Evolutionary conservation across 2,888 invertebrate genomes (phyloP).

Genomic region (Megastigmus dorsalis): DNA sequence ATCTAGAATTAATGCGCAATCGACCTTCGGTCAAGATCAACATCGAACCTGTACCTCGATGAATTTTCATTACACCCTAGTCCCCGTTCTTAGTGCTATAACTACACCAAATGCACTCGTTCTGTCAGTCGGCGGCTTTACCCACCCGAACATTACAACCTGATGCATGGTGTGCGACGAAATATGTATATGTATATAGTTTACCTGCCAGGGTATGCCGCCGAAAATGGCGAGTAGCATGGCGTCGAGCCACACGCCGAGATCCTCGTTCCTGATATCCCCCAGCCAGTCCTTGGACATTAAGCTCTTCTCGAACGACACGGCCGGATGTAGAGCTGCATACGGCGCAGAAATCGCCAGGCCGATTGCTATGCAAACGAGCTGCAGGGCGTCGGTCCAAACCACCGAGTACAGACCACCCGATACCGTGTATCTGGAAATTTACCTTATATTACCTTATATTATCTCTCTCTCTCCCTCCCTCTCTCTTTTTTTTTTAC

Average conservation of each 20-base stretch:
- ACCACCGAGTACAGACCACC: slow-evolving; percentile 84
- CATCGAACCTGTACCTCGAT: no score
- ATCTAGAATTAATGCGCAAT: no score
- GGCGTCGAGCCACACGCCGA: slow-evolving; percentile 78
- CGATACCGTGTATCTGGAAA: slow-evolving; percentile 79
- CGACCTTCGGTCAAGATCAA: no score
- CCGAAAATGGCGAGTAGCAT: slow-evolving; percentile 80
- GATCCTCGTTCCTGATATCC: slow-evolving; percentile 73
- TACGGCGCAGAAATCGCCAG: slow-evolving; percentile 81
- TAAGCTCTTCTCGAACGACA: slow-evolving; percentile 69
- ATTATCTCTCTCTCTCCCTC: not conserved
- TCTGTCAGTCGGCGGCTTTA: no score
- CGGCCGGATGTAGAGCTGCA: slow-evolving; percentile 78
- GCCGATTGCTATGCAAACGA: slow-evolving; percentile 81
- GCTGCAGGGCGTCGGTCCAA: slow-evolving; percentile 83
- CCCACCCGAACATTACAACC: no score
- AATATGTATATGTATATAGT: no score
- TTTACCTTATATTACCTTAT: not conserved
- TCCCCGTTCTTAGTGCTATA: no score
- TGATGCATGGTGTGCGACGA: no score
- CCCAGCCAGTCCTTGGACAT: slow-evolving; percentile 77
- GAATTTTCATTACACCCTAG: no score
- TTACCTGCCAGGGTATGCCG: slow-evolving; percentile 83
- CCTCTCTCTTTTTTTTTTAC: not conserved
- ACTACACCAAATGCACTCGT: no score